Percentiles rank a stretch among this genome's conserved stretches.
Evolutionary conservation across 1,140 invertebrate species (phyloP).

Genomic region (Melipona quadrifasciata): DNA sequence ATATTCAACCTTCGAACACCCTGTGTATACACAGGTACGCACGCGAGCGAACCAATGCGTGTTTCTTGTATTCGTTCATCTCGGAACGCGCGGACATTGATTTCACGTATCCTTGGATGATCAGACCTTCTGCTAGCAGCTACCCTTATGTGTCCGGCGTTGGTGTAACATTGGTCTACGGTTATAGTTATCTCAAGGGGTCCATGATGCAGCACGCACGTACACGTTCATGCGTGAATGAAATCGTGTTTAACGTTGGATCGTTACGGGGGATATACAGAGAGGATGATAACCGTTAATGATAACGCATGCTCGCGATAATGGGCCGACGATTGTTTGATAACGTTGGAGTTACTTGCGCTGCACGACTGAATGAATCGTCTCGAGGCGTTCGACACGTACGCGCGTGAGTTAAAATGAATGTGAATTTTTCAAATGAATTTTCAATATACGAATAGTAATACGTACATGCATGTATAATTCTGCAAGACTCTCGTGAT

Average conservation of each 20-base stretch:
- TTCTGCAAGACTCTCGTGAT: no score
- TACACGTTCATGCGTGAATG: background rate
- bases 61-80: background rate
- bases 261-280: background rate
- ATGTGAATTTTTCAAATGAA: background rate
- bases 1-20: no score
- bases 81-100: background rate
- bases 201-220: background rate
- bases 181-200: background rate
- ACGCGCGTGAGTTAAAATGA: background rate
- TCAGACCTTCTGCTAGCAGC: background rate
- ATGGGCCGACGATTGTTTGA: slow-evolving; percentile 9
- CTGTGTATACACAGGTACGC: no score
- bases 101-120: slow-evolving; percentile 14
- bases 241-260: slow-evolving; percentile 13
- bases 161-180: background rate
- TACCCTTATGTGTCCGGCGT: slow-evolving; percentile 5
- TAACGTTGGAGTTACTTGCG: background rate
- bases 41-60: background rate
- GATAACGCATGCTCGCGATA: slow-evolving; percentile 25
- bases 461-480: background rate
- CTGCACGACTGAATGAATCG: background rate
- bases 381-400: no score
- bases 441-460: background rate
- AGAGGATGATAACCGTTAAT: background rate